phyloP scores from a whole-genome alignment of 2,888 invertebrate genomes.

The Melitaea athalia region DNA sequence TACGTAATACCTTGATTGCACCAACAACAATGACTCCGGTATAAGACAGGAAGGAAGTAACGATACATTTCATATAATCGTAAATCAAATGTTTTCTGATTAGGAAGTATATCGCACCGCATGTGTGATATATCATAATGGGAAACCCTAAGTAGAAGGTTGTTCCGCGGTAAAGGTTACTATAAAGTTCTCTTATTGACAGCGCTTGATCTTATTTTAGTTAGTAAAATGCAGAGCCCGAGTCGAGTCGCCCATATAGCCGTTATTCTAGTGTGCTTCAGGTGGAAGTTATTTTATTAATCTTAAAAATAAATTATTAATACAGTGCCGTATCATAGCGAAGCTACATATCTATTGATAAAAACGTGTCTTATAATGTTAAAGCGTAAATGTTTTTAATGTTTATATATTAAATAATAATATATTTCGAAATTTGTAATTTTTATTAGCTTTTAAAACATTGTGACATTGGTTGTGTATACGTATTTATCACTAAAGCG shows the following conservation, averaged over 20 bases:
- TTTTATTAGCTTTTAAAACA: neutral
- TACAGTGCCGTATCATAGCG: neutral
- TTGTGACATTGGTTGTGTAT: neutral
- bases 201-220: conserved; percentile 60
- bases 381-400: no score
- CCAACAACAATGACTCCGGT: no score
- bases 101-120: conserved; percentile 34
- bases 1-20: no score
- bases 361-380: conserved; percentile 2
- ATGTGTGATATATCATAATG: conserved; percentile 40
- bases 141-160: conserved; percentile 58
- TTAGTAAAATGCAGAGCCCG: conserved; percentile 73
- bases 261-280: conserved; percentile 64
- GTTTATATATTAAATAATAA: neutral
- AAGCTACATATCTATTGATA: neutral
- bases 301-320: neutral
- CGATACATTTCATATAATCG: conserved; percentile 15
- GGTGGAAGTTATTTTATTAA: conserved; percentile 48
- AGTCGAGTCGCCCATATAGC: conserved; percentile 67
- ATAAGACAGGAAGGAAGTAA: conserved; percentile 27
- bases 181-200: conserved; percentile 55
- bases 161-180: conserved; percentile 50
- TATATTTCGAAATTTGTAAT: neutral
- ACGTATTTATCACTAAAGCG: neutral
- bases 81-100: conserved; percentile 33